Evolutionary conservation across 2,797 vertebrate genomes (phyloP), one percentile per base, ranked within the genome.

Genomic region (Yasuhikotakia modesta): DNA sequence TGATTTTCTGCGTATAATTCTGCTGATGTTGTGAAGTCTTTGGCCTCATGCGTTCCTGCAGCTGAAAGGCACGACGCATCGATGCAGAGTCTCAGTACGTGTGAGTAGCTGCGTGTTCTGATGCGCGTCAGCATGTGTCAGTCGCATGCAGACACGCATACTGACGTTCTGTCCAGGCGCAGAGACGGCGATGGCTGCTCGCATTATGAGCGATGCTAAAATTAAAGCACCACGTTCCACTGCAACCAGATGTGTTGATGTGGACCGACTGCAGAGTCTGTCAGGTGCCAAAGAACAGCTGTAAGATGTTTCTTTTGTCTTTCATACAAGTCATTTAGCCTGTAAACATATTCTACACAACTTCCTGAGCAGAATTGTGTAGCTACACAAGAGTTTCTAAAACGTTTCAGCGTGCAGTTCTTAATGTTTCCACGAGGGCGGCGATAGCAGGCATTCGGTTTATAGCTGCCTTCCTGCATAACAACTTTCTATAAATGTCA

Each of bases 11-110:
- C 19, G 4, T 17, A 19, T 16, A 46, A 35, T 19, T 7, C 46
- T 64, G n/a, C 13, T 5, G 46, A 58, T 76, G 73, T 52, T 77
- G 43, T 60, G 57, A 60, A 30, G 14, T 64, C 48, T 79, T 81
- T 66, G 78, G 55, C 48, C 45, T 82, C 53, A 22, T 79, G 74
- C 6, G 45, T 52, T 76, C 78, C 74, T 78, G 63, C 63, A 13
- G 16, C 71, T 57, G 69, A 55, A 78, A 72, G 30, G 50, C 63
- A 53, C n/a, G 5, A 12, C 8, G 2, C 52, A 66, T 79, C 52
- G 58, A 74, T 61, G 32, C 16, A 63, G 27, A 73, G 61, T 73
- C 75, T 73, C 39, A 39, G 27, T 64, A 66, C 46, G 55, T 50
- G 24, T 57, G 67, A 76, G 80, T 70, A 78, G 66, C 27, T 48